Evolutionary conservation across 1,140 invertebrate species (phyloP).

Genomic region (Triops cancriformis): DNA sequence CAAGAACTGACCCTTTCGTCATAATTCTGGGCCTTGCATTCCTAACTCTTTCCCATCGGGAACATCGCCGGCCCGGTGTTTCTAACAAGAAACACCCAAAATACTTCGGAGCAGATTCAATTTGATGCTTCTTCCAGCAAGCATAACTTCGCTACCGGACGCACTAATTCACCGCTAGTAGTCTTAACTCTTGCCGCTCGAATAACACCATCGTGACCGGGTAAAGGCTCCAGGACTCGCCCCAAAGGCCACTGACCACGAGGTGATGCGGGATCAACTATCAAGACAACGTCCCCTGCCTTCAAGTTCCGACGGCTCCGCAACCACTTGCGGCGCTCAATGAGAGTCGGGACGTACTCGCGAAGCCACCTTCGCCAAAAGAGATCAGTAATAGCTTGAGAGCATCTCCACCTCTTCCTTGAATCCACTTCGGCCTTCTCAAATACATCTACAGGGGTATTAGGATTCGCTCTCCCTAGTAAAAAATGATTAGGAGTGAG

Average conservation of each 20-base stretch:
- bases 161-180: too few relatives aligned
- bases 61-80: constrained; percentile 25
- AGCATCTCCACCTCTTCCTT: constrained; percentile 25
- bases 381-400: constrained; percentile 19
- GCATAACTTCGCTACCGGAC: too few relatives aligned
- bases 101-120: background rate
- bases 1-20: too few relatives aligned
- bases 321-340: constrained; percentile 25
- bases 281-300: constrained; percentile 25
- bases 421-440: background rate
- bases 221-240: background rate
- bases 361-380: constrained; percentile 28
- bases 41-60: too few relatives aligned
- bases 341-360: constrained; percentile 27
- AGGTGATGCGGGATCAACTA: constrained; percentile 15
- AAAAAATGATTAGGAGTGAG: constrained; percentile 24
- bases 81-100: background rate
- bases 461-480: constrained; percentile 18
- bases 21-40: too few relatives aligned
- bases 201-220: constrained; percentile 23
- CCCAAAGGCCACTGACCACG: constrained; percentile 18
- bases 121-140: constrained; percentile 6
- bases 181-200: too few relatives aligned
- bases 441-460: constrained; percentile 22
- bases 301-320: constrained; percentile 3